These are phyloP conservation scores for Epinotia brunnichana DNA, from an alignment of 2,888 invertebrate species.

Conservation along the genomic window DNA sequence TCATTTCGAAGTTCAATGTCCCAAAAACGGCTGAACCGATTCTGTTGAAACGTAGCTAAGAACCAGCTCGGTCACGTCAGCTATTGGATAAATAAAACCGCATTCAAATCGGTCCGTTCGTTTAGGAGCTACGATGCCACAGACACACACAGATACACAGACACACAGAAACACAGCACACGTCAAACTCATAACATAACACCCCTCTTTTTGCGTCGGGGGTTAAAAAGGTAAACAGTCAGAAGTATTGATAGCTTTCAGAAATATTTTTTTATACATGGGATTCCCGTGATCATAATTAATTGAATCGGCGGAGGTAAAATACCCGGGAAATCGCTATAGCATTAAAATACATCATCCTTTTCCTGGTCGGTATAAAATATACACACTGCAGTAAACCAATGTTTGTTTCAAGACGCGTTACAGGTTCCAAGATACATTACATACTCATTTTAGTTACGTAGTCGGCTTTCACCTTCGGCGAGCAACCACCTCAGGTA, in stretches of 20 bases:
- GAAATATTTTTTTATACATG: not conserved
- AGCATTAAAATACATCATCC: not conserved
- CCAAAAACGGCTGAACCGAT: too few relatives aligned
- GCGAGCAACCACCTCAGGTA: constrained; percentile 50
- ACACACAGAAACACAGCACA: too few relatives aligned
- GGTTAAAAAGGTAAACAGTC: not conserved
- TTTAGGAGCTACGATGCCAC: too few relatives aligned
- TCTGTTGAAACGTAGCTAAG: too few relatives aligned
- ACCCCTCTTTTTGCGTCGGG: too few relatives aligned
- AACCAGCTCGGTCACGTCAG: too few relatives aligned
- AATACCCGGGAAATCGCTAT: not conserved
- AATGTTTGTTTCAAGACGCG: constrained; percentile 8
- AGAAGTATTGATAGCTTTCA: not conserved
- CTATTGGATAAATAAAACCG: too few relatives aligned
- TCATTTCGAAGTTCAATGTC: too few relatives aligned
- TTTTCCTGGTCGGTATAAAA: constrained; percentile 5
- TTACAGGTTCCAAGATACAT: constrained; percentile 54
- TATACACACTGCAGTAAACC: not conserved
- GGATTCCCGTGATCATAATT: not conserved
- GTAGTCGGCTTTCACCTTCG: constrained; percentile 68
- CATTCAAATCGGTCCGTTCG: too few relatives aligned
- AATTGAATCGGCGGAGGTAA: not conserved
- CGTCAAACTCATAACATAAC: too few relatives aligned
- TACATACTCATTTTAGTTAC: constrained; percentile 57
- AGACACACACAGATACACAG: too few relatives aligned